phyloP scores from a whole-genome alignment of 2,888 invertebrate genomes.

The Agriopis aurantiaria region DNA sequence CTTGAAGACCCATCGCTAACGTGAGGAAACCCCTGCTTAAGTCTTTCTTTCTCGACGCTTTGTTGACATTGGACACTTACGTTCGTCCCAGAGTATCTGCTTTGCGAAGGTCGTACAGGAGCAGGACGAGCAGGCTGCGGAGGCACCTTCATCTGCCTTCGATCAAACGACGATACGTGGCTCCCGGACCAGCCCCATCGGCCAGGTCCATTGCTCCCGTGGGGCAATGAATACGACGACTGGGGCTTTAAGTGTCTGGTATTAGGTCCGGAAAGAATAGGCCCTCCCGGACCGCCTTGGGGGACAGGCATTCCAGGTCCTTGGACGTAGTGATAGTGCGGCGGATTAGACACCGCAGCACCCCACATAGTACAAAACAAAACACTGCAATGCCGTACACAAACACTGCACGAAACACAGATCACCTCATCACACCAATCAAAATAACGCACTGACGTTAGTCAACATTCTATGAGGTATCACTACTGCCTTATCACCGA shows the following conservation, averaged over 20 bases:
- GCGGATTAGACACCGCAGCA: slow-evolving; percentile 79
- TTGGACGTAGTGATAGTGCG: slow-evolving; percentile 79
- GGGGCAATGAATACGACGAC: slow-evolving; percentile 84
- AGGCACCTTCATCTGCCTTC: slow-evolving; percentile 79
- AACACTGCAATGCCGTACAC: slow-evolving; percentile 62
- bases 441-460: slow-evolving; percentile 68
- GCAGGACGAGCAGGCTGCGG: slow-evolving; percentile 79
- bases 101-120: slow-evolving; percentile 72
- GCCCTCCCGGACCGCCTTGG: slow-evolving; percentile 73
- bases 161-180: slow-evolving; percentile 82
- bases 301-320: slow-evolving; percentile 67
- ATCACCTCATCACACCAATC: slow-evolving; percentile 74
- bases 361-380: slow-evolving; percentile 78
- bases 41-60: slow-evolving; percentile 41
- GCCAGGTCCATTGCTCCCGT: slow-evolving; percentile 84
- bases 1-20: slow-evolving; percentile 31
- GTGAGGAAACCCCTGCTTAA: slow-evolving; percentile 34
- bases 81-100: slow-evolving; percentile 70
- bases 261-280: slow-evolving; percentile 72
- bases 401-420: slow-evolving; percentile 64
- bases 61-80: slow-evolving; percentile 65
- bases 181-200: slow-evolving; percentile 85
- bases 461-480: slow-evolving; percentile 66
- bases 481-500: slow-evolving; percentile 68
- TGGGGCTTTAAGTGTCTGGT: slow-evolving; percentile 76